These are phyloP conservation scores for Leontocebus nigricollis DNA, from an alignment of 2,797 vertebrate genomes.

Conservation along the genomic window DNA sequence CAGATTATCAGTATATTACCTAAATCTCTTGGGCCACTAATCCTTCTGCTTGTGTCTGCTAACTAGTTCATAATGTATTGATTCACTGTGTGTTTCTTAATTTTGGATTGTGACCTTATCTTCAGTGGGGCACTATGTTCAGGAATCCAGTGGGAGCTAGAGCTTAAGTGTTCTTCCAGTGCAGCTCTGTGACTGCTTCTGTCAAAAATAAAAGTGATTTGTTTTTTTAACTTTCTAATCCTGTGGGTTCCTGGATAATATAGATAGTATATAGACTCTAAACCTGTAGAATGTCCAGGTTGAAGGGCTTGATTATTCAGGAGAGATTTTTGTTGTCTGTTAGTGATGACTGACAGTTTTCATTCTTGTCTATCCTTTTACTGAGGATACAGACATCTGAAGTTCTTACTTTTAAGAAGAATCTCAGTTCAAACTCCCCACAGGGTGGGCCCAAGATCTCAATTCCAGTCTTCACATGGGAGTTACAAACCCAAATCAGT, in stretches of 20 bases:
- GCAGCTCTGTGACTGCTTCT: not conserved
- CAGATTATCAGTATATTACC: not conserved
- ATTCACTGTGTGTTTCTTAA: not conserved
- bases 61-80: not conserved
- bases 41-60: not conserved
- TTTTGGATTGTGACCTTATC: not conserved
- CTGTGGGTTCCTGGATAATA: not conserved
- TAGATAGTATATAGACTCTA: not conserved
- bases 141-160: not conserved
- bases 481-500: not conserved
- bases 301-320: not conserved
- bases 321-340: not conserved
- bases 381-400: not conserved
- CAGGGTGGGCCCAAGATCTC: not conserved
- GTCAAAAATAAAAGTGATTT: not conserved
- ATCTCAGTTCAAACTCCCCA: not conserved
- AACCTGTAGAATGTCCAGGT: not conserved
- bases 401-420: not conserved
- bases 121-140: not conserved
- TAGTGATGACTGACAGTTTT: not conserved
- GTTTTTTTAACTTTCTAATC: not conserved
- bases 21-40: not conserved
- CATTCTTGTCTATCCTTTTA: not conserved
- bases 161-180: not conserved
- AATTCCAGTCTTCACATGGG: not conserved